A percentile compares a stretch with the other conserved stretches of the same genome.
These are phyloP conservation scores for Marcusenius ussheri DNA, from an alignment of 2,113 vertebrate species.

Conservation along the genomic window DNA sequence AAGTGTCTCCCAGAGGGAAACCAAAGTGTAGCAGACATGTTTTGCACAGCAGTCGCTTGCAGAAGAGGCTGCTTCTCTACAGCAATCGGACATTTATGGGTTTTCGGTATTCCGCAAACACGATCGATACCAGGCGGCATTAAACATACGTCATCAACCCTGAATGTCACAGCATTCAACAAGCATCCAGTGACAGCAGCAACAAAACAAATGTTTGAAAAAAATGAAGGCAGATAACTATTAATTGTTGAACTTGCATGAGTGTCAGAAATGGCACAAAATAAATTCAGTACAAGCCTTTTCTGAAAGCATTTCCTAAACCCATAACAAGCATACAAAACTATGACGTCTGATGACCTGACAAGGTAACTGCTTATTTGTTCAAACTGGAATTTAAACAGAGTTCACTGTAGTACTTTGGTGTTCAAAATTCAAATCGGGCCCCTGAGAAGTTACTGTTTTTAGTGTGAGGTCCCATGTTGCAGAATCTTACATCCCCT, in stretches of 20 bases:
- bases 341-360: background rate
- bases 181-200: background rate
- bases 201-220: background rate
- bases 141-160: background rate
- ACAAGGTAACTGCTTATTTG: conserved; percentile 23
- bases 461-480: background rate
- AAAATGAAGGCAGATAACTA: background rate
- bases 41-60: background rate
- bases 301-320: background rate
- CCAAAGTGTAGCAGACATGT: background rate
- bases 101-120: background rate
- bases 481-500: background rate
- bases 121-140: background rate
- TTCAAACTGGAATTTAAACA: conserved; percentile 13
- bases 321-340: background rate
- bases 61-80: background rate
- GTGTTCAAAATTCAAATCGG: background rate
- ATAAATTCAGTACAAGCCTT: background rate
- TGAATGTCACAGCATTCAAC: background rate
- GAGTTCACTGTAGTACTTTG: background rate
- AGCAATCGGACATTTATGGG: background rate
- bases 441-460: background rate
- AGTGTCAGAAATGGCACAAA: background rate
- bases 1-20: background rate
- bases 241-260: background rate